These are phyloP conservation scores for Ciconia boyciana DNA, from an alignment of 2,113 vertebrate genomes.

Conservation along the genomic window DNA sequence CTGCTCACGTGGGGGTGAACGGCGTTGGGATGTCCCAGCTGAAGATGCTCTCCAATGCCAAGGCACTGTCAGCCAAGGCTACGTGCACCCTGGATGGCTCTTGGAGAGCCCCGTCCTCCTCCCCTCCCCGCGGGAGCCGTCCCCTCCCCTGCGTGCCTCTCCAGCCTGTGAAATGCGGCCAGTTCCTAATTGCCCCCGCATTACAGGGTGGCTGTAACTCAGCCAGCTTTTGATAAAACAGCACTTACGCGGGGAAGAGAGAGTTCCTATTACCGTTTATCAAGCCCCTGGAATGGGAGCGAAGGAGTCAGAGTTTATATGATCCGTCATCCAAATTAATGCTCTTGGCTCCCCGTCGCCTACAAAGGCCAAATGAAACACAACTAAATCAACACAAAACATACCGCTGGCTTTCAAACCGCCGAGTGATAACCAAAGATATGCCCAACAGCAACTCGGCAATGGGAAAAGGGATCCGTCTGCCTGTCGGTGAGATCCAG, in stretches of 20 bases:
- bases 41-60: neutral
- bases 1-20: fast-evolving
- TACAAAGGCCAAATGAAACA: conserved; percentile 57
- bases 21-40: neutral
- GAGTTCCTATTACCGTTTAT: conserved; percentile 64
- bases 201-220: conserved; percentile 61
- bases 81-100: neutral
- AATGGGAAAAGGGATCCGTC: neutral
- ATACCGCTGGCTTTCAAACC: neutral
- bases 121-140: neutral
- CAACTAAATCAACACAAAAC: conserved; percentile 57
- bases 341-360: conserved; percentile 53
- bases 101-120: neutral
- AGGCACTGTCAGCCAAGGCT: neutral
- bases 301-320: conserved; percentile 59
- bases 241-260: conserved; percentile 55
- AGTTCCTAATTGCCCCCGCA: conserved; percentile 38
- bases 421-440: neutral
- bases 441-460: neutral
- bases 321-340: conserved; percentile 66
- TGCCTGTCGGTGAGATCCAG: neutral
- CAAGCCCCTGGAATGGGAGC: conserved; percentile 62
- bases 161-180: conserved; percentile 42
- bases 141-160: neutral
- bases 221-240: conserved; percentile 62